Evolutionary conservation across 2,797 vertebrate genomes (phyloP).

Genomic region (Eulemur mongoz): DNA sequence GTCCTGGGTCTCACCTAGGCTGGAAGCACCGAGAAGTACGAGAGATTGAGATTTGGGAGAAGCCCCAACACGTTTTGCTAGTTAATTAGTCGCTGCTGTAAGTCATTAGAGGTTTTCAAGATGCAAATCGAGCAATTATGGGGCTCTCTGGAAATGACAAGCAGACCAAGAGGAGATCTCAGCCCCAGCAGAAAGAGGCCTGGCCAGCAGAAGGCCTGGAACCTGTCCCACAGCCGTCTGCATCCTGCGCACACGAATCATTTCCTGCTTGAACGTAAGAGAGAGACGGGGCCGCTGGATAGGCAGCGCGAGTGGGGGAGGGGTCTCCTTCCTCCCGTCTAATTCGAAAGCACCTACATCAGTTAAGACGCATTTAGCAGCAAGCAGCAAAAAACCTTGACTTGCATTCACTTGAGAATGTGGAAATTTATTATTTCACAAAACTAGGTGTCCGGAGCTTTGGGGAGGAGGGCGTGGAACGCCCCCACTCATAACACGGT

Average conservation of each 20-base stretch:
- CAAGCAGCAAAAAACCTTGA: background rate
- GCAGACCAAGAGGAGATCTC: background rate
- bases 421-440: background rate
- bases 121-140: slow-evolving; percentile 18
- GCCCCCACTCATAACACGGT: fast-evolving
- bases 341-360: background rate
- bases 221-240: background rate
- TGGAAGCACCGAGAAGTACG: background rate
- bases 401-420: background rate
- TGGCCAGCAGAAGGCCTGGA: background rate
- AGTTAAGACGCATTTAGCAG: background rate
- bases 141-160: slow-evolving; percentile 13
- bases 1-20: background rate
- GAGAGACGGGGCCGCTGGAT: background rate
- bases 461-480: fast-evolving
- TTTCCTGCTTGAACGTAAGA: background rate
- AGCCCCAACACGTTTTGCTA: background rate
- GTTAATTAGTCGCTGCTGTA: background rate
- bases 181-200: background rate
- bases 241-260: background rate
- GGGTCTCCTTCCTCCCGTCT: background rate
- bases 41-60: background rate
- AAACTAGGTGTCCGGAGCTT: background rate
- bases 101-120: slow-evolving; percentile 51
- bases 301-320: fast-evolving